Evolutionary conservation across 1,140 invertebrate species (phyloP), one percentile per base, ranked within the genome.

Genomic region (Drosophila rhopaloa): DNA sequence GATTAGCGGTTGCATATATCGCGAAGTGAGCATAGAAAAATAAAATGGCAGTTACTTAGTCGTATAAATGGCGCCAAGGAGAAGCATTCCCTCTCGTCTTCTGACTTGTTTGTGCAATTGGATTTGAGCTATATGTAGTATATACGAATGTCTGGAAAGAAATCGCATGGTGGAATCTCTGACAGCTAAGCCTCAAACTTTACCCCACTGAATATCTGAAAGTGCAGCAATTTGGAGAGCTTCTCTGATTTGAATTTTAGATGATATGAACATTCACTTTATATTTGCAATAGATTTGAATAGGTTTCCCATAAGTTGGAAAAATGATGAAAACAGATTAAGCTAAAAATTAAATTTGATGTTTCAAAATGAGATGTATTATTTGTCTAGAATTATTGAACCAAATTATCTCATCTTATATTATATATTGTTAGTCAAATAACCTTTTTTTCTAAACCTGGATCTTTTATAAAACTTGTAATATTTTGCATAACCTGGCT

Each of bases 31-130:
- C 48, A 54, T 43, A 41, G 74, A 59, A 78, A 86, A 88, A 86
- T 86, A 82, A 82, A 88, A 88, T 82, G 79, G 32, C 82, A 88
- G 82, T 88, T 82, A 82, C 83, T 82, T 86, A 86, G 82, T 88
- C 60, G 63, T 75, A 74, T 66, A 81, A 84, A 79, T 65, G 66
- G 65, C 73, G 73, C 41, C 50, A 65, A 76, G 66, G 41, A 66
- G 72, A 59, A 48, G 14, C 38, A 71, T 6, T 53, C 32, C 35
- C 41, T 55, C 41, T 62, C 48, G 44, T 40, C 43, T 32, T 19
- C 53, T 37, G 46, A 58, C 71, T 76, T 76, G 72, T 76, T 76
- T 76, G 61, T 54, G 60, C 54, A 71, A 50, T 63, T 55, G 62
- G 44, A 44, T 19, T 40, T 48, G 29, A 59, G 40, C 46, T 24